Evolutionary conservation across 2,888 invertebrate genomes (phyloP).

Genomic region (Atethmia centrago): DNA sequence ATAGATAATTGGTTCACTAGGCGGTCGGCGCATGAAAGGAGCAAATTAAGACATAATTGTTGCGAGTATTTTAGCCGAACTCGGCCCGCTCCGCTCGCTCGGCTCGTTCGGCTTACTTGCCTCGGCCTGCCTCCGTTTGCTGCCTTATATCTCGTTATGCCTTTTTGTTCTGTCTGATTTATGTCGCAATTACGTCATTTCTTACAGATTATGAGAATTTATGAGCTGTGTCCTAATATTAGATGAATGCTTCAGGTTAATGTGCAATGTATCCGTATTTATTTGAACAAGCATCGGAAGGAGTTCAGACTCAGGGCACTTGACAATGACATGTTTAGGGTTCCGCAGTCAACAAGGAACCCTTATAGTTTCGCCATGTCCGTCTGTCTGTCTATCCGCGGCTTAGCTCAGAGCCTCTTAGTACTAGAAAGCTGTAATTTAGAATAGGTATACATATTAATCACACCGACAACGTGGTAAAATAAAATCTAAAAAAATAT

Average conservation of each 20-base stretch:
- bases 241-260: slow-evolving; percentile 19
- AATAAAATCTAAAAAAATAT: too few relatives aligned
- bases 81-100: slow-evolving; percentile 46
- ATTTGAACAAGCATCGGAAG: background rate
- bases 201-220: slow-evolving; percentile 52
- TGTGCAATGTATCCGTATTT: slow-evolving; percentile 7
- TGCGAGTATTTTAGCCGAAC: slow-evolving; percentile 71
- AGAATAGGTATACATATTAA: too few relatives aligned
- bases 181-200: slow-evolving; percentile 59
- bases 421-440: too few relatives aligned
- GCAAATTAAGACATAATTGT: slow-evolving; percentile 78
- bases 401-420: too few relatives aligned
- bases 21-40: slow-evolving; percentile 72
- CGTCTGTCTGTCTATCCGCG: too few relatives aligned
- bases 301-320: background rate
- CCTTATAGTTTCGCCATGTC: too few relatives aligned
- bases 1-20: slow-evolving; percentile 74
- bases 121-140: slow-evolving; percentile 41
- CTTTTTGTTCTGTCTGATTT: slow-evolving; percentile 70
- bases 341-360: too few relatives aligned
- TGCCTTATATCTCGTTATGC: slow-evolving; percentile 71
- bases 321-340: fast-evolving
- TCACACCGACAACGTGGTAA: too few relatives aligned
- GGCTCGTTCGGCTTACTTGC: slow-evolving; percentile 49
- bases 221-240: slow-evolving; percentile 14